Percentiles rank a stretch among this genome's conserved stretches.
These are phyloP conservation scores for Polyommatus icarus DNA, from an alignment of 2,888 invertebrate genomes.

Conservation along the genomic window DNA sequence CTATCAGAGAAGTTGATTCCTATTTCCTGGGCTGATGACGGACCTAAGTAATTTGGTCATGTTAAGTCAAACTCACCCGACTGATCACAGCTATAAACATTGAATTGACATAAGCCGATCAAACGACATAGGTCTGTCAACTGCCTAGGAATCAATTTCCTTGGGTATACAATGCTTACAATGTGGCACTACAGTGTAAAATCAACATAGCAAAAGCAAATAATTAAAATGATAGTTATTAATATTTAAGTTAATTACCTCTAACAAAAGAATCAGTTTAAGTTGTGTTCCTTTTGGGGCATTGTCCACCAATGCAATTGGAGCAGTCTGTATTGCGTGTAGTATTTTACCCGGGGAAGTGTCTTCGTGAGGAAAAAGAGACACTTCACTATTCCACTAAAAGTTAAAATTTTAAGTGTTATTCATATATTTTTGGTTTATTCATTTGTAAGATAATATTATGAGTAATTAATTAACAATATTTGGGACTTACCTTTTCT, in stretches of 20 bases:
- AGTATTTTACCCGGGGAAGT: slow-evolving; percentile 82
- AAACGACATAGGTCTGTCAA: no score
- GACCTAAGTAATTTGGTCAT: no score
- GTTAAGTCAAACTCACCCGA: no score
- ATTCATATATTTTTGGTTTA: not conserved
- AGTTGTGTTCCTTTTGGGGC: slow-evolving; percentile 93
- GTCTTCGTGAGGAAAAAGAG: slow-evolving; percentile 72
- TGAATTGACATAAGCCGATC: no score
- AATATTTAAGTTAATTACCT: slow-evolving; percentile 66
- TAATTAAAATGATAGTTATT: no score
- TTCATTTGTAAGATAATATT: slow-evolving; percentile 2
- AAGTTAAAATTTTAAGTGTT: slow-evolving; percentile 40
- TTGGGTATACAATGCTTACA: no score
- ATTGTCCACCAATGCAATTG: slow-evolving; percentile 87
- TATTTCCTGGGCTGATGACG: no score
- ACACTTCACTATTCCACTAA: slow-evolving; percentile 69
- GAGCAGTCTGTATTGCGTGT: slow-evolving; percentile 83
- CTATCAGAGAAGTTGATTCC: no score
- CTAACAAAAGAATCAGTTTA: slow-evolving; percentile 88
- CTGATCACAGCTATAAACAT: no score
- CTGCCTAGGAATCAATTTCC: no score
- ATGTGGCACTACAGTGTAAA: no score
- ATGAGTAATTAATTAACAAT: slow-evolving; percentile 20
- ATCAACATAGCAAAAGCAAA: not conserved
- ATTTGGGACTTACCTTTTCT: slow-evolving; percentile 57